Evolutionary conservation across 2,113 vertebrate species (phyloP), one percentile per base, ranked within the genome.

Genomic region (Chaetorhynchus papuensis): DNA sequence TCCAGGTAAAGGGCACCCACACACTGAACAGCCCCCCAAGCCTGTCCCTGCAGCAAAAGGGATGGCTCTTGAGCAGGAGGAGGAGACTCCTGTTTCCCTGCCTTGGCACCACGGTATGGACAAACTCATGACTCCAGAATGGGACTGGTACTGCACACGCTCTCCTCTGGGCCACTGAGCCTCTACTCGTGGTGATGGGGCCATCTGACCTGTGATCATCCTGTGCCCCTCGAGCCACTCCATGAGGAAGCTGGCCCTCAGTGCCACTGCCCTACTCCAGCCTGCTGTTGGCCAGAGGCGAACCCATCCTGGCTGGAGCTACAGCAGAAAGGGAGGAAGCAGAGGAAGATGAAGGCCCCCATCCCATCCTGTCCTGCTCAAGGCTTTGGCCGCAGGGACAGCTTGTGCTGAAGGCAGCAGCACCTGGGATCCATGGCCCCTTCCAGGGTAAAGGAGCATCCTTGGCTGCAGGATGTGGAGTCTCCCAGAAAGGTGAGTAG

Each of bases 171-270:
- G 33, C 57, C 56, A 4, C 56, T 2, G 39, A 63, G 24, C 52
- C 47, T 44, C 42, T 60, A 6, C 61, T 41, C 2, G 0, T 20
- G 11, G 35, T 7, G 42, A 37, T 6, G 52, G 47, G 57, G 11
- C n/a, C 77, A 26, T 35, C 22, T 5, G 2, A 27, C 1, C 54
- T 0, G 0, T 6, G 50, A 56, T 35, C 33, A 1, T 22, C 47
- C 64, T 4, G 54, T 3, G 17, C 18, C 65, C 33, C 70, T 45
- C 1, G 0, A 68, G 47, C 68, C 21, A 6, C 31, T 42, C 28
- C 35, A 2, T 0, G 6, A 28, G 30, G 42, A 13, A 45, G 47
- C 15, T 5, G 47, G 28, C 31, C 4, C 8, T 50, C 69, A 4
- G 47, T 2, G 2, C 21, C 45, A 11, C 35, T 26, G 75, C 37